Evolutionary conservation across 2,113 vertebrate species (phyloP).

Genomic region (Eudyptes chrysolophus): DNA sequence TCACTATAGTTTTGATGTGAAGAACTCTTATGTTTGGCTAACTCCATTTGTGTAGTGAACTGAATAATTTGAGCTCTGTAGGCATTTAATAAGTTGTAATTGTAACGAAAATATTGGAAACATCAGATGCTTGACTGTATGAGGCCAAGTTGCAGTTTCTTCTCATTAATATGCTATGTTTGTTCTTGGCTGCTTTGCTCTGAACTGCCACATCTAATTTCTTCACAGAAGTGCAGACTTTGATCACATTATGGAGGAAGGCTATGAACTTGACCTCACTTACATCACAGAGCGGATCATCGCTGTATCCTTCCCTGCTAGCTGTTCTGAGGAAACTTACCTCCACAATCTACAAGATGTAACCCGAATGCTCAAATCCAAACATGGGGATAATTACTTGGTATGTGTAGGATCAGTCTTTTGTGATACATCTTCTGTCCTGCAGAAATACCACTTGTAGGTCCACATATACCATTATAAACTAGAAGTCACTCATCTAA

Average conservation of each 20-base stretch:
- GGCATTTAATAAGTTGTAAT: background rate
- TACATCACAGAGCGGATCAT: conserved; percentile 97
- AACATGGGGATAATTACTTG: conserved; percentile 95
- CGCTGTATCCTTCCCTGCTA: conserved; percentile 87
- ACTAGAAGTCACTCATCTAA: background rate
- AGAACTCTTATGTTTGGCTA: background rate
- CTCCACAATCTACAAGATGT: conserved; percentile 88
- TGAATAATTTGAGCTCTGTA: background rate
- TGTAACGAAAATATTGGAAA: background rate
- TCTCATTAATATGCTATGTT: background rate
- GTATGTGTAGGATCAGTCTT: conserved; percentile 67
- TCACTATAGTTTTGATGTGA: background rate
- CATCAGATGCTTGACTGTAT: background rate
- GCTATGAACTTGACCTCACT: conserved; percentile 92
- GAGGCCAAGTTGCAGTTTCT: background rate
- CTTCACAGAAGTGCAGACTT: conserved; percentile 56
- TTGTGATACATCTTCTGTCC: background rate
- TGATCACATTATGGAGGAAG: conserved; percentile 86
- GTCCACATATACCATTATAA: background rate
- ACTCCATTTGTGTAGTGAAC: background rate
- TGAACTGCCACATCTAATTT: background rate
- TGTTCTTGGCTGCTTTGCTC: background rate
- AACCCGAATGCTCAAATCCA: conserved; percentile 93
- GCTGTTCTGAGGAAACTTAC: conserved; percentile 90
- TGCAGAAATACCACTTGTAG: background rate